Conservation (phyloP, 2,888 invertebrate genomes). For the Frankliniella fusca region DNA sequence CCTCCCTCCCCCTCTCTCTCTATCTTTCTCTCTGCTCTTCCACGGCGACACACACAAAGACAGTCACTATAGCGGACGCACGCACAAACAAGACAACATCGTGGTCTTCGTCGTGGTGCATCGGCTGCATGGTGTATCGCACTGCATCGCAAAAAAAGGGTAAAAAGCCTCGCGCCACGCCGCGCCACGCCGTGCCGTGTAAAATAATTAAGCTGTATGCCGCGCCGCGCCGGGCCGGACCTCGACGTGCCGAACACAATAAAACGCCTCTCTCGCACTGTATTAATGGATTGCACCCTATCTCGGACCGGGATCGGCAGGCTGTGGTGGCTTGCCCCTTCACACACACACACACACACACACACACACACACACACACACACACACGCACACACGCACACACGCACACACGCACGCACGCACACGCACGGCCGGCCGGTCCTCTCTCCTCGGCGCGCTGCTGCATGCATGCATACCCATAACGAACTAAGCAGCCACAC, state of each 20-base stretch:
- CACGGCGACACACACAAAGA: background rate
- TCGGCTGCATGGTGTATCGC: background rate
- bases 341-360: too few species aligned
- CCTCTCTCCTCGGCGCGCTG: background rate
- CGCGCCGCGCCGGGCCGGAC: background rate
- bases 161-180: background rate
- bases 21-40: background rate
- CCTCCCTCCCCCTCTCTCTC: background rate
- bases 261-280: background rate
- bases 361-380: too few species aligned
- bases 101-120: background rate
- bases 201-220: slow-evolving; percentile 20
- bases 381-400: too few species aligned
- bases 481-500: background rate
- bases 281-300: slow-evolving; percentile 18
- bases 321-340: too few species aligned
- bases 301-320: background rate
- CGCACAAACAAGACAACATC: too few species aligned
- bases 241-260: background rate
- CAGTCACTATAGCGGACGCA: background rate
- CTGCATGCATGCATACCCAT: background rate
- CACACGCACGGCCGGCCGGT: too few species aligned
- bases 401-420: too few species aligned
- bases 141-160: background rate
- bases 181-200: background rate